These are phyloP conservation scores for Garra rufa DNA, from an alignment of 2,113 vertebrate genomes.

Conservation along the genomic window DNA sequence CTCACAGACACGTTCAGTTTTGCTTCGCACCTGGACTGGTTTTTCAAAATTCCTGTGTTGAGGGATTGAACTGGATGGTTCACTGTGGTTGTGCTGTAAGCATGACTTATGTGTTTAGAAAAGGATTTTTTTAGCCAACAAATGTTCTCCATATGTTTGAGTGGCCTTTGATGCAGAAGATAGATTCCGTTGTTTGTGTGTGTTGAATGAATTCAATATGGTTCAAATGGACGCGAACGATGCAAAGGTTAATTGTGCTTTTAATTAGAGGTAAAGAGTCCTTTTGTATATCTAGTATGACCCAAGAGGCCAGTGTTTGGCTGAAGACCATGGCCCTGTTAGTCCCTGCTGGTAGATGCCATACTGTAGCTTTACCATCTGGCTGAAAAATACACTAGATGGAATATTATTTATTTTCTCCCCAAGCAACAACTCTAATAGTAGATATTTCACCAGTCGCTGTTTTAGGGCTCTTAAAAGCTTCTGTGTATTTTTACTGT, in stretches of 20 bases:
- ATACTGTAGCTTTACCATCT: not conserved
- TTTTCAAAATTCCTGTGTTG: not conserved
- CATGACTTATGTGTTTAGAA: not conserved
- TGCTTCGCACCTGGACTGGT: not conserved
- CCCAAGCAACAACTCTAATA: not conserved
- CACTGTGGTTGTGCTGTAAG: not conserved
- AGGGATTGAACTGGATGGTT: not conserved
- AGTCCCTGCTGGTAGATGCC: not conserved
- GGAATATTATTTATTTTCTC: not conserved
- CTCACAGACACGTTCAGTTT: not conserved
- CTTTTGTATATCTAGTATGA: not conserved
- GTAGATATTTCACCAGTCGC: not conserved
- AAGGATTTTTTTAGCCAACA: not conserved
- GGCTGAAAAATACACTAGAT: not conserved
- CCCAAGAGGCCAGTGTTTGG: not conserved
- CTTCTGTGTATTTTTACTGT: not conserved
- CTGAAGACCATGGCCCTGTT: not conserved
- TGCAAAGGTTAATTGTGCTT: not conserved
- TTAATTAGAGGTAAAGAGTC: not conserved
- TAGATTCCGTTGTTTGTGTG: not conserved
- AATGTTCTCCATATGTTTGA: constrained; percentile 16
- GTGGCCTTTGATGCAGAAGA: not conserved
- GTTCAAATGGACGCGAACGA: not conserved
- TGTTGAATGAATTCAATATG: not conserved
- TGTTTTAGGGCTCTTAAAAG: not conserved